Evolutionary conservation across 2,113 vertebrate species (phyloP).

Genomic region (Pelusios castaneus): DNA sequence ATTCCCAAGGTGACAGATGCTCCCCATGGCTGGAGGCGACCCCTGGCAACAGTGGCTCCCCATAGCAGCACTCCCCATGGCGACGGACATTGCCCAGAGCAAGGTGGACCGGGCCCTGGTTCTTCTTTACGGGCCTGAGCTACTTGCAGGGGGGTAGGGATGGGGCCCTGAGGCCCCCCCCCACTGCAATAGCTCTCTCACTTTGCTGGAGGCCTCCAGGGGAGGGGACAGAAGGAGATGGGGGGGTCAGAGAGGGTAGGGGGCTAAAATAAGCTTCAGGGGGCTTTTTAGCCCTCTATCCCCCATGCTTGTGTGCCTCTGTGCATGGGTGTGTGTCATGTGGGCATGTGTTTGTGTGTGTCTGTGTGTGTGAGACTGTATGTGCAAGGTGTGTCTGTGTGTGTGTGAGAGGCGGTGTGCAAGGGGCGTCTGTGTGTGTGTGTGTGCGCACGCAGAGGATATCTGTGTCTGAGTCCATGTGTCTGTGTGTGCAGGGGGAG

Average conservation of each 20-base stretch:
- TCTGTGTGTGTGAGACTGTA: neutral
- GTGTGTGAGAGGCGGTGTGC: too few species aligned
- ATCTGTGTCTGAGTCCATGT: neutral
- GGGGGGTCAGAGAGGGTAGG: neutral
- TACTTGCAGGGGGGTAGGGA: neutral
- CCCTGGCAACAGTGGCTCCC: too few species aligned
- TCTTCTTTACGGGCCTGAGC: neutral
- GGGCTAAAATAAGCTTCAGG: neutral
- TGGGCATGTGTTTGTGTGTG: fast-evolving
- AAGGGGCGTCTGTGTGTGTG: too few species aligned
- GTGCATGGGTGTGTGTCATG: too few species aligned
- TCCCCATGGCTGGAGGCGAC: too few species aligned
- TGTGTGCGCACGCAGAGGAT: too few species aligned
- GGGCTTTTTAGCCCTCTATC: neutral
- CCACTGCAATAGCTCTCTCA: neutral
- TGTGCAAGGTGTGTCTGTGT: neutral
- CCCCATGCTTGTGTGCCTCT: neutral
- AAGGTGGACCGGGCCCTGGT: neutral
- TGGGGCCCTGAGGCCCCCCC: neutral
- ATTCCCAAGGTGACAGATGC: too few species aligned
- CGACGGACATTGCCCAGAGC: neutral
- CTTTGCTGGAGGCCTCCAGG: neutral
- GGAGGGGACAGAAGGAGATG: neutral
- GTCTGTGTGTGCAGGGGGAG: too few species aligned
- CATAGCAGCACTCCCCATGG: neutral